A percentile compares a stretch with the other conserved stretches of the same genome.
These are phyloP conservation scores for Syritta pipiens DNA, from an alignment of 2,888 invertebrate genomes.

Conservation along the genomic window DNA sequence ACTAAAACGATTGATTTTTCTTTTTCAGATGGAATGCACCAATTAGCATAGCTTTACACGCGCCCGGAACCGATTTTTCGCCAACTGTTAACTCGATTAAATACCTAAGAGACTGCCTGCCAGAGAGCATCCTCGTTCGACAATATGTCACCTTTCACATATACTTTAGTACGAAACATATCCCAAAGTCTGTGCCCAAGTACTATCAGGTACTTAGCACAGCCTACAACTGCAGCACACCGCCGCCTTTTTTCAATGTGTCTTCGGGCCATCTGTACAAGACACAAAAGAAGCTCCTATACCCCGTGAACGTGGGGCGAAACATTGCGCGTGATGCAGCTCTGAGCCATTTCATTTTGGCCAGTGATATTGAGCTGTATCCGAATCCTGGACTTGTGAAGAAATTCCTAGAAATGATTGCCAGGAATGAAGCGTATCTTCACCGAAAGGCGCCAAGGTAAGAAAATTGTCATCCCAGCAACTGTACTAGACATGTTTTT, in stretches of 20 bases:
- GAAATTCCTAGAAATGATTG: slow-evolving; percentile 91
- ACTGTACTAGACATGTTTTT: too few species aligned
- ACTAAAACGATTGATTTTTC: slow-evolving; percentile 12
- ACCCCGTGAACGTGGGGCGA: slow-evolving; percentile 94
- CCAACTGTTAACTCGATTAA: slow-evolving; percentile 89
- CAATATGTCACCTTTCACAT: slow-evolving; percentile 93
- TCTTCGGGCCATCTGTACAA: slow-evolving; percentile 86
- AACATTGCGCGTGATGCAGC: slow-evolving; percentile 93
- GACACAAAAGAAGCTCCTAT: slow-evolving; percentile 88
- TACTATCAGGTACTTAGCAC: slow-evolving; percentile 83
- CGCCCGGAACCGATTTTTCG: slow-evolving; percentile 90
- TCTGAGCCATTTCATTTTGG: slow-evolving; percentile 89
- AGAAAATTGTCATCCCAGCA: slow-evolving; percentile 47
- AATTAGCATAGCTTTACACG: slow-evolving; percentile 91
- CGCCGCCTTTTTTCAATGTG: slow-evolving; percentile 85
- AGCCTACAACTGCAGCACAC: slow-evolving; percentile 86
- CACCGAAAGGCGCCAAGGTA: slow-evolving; percentile 81
- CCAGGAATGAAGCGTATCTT: slow-evolving; percentile 85
- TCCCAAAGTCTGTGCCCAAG: slow-evolving; percentile 87
- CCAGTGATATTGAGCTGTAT: slow-evolving; percentile 94
- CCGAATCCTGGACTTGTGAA: slow-evolving; percentile 90
- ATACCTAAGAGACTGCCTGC: slow-evolving; percentile 88
- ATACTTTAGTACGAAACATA: slow-evolving; percentile 92
- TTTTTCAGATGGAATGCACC: slow-evolving; percentile 89
- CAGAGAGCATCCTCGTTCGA: slow-evolving; percentile 84